Percentiles rank a stretch among this genome's conserved stretches.
phyloP scores from a whole-genome alignment of 2,113 vertebrate species.

The Brienomyrus longianalis region DNA sequence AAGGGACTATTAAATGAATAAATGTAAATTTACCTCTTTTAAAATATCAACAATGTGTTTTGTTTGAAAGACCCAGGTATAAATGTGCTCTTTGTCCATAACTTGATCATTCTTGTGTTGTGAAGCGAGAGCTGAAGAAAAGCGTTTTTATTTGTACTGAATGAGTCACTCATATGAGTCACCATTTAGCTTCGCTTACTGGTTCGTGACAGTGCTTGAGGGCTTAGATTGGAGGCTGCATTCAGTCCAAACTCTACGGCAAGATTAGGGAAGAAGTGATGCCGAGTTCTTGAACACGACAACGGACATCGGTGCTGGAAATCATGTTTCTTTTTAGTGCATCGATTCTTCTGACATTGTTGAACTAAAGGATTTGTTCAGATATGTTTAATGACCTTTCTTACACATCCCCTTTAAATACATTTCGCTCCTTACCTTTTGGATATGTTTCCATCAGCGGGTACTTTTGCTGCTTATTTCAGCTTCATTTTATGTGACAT shows the following conservation, averaged over 20 bases:
- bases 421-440: not conserved
- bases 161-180: conserved; percentile 11
- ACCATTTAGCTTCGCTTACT: not conserved
- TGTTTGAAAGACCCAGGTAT: not conserved
- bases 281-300: not conserved
- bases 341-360: not conserved
- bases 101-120: not conserved
- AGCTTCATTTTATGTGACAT: too few relatives aligned
- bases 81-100: not conserved
- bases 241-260: not conserved
- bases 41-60: not conserved
- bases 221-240: not conserved
- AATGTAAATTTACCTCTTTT: not conserved
- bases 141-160: not conserved
- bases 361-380: not conserved
- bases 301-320: not conserved
- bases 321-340: not conserved
- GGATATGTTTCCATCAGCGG: too few relatives aligned
- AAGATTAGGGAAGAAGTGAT: not conserved
- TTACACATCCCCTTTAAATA: not conserved
- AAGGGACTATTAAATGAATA: not conserved
- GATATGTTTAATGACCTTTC: not conserved
- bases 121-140: not conserved
- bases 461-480: too few relatives aligned
- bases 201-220: not conserved